Evolutionary conservation across 1,140 invertebrate genomes (phyloP).

Genomic region (Zaprionus africanus): DNA sequence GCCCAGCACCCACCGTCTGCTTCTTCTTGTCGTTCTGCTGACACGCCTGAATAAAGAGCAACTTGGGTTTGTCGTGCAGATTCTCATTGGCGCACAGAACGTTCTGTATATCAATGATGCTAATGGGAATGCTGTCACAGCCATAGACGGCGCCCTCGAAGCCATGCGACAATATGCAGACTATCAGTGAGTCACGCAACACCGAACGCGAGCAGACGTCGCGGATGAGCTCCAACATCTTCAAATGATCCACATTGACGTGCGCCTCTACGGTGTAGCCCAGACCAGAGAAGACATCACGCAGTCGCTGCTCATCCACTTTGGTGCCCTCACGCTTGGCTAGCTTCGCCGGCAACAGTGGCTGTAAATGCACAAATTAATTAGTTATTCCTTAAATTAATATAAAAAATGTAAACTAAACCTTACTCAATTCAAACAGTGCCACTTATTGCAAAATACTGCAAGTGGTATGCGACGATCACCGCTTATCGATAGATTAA

Average conservation of each 20-base stretch:
- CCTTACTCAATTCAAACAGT: too few relatives aligned
- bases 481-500: neutral
- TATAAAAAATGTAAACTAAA: too few relatives aligned
- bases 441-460: too few relatives aligned
- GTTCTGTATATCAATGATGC: constrained; percentile 66
- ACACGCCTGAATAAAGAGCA: constrained; percentile 79
- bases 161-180: constrained; percentile 79
- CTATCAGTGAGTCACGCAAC: constrained; percentile 69
- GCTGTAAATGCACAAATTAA: constrained; percentile 22
- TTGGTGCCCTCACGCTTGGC: constrained; percentile 64
- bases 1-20: constrained; percentile 3
- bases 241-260: constrained; percentile 62
- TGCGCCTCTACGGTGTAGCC: constrained; percentile 63
- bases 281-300: constrained; percentile 59
- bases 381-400: neutral
- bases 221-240: constrained; percentile 59
- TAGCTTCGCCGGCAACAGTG: constrained; percentile 40
- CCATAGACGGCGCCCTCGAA: constrained; percentile 73
- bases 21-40: constrained; percentile 47
- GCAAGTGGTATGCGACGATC: too few relatives aligned
- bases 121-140: constrained; percentile 68
- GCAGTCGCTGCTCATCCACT: constrained; percentile 54
- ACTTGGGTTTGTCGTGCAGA: constrained; percentile 66
- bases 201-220: constrained; percentile 48
- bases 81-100: constrained; percentile 56